Conservation (phyloP, 2,888 invertebrate genomes). For the Agrochola circellaris region DNA sequence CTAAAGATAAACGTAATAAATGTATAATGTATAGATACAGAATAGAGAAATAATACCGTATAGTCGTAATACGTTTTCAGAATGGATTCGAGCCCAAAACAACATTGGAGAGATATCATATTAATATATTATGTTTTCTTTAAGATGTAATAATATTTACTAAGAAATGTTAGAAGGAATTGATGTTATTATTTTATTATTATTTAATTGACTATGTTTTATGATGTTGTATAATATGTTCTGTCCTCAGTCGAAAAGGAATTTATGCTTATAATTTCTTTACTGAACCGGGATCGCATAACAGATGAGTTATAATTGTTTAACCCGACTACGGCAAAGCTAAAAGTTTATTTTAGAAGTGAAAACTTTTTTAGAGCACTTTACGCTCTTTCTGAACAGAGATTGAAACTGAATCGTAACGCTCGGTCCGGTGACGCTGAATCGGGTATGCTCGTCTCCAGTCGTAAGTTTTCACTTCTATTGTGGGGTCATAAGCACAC, state of each 20-base stretch:
- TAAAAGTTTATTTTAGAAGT: no score
- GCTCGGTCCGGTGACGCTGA: no score
- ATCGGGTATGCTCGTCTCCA: no score
- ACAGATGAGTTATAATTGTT: neutral
- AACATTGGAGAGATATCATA: slow-evolving; percentile 34
- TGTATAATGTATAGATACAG: slow-evolving; percentile 29
- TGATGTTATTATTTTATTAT: slow-evolving; percentile 17
- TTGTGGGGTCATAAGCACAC: no score
- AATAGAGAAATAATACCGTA: slow-evolving; percentile 38
- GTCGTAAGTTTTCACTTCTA: no score
- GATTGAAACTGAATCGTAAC: no score
- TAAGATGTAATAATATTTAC: slow-evolving; percentile 39
- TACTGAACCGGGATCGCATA: no score
- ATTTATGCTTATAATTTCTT: neutral
- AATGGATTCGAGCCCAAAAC: slow-evolving; percentile 30
- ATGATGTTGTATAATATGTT: neutral
- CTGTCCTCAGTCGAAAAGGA: neutral
- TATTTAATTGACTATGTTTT: neutral
- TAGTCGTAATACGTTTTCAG: slow-evolving; percentile 33
- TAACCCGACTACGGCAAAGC: no score
- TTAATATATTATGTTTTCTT: slow-evolving; percentile 28
- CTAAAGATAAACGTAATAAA: slow-evolving; percentile 23
- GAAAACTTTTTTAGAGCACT: no score
- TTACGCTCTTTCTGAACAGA: no score
- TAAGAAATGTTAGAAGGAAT: slow-evolving; percentile 16